Base-by-base conservation (phyloP, 2,113 vertebrate genomes). In the Serinus canaria region DNA sequence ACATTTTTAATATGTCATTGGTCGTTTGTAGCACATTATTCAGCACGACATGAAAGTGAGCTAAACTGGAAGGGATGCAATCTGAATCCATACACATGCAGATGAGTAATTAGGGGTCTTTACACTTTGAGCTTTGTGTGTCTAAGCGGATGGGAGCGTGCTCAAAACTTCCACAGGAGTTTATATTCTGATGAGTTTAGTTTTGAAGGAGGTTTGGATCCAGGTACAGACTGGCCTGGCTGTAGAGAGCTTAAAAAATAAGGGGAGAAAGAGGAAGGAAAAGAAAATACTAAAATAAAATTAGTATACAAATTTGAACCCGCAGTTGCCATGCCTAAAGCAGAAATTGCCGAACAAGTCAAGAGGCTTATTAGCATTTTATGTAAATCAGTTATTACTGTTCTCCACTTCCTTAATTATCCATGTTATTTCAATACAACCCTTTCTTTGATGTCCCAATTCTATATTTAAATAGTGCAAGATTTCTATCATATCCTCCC, bases 331-430 rank as follows among this genome's bases (percentile, higher is more conserved):
- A 86, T 97, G 97, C 97, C 98, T 95, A 97, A 98, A 98, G 98
- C 97, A 97, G 97, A 97, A 98, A 98, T 97, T 98, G 97, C 98
- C 98, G 96, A 98, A 98, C 98, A 98, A 98, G 98, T 98, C 99
- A 97, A 98, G 98, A 98, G 98, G 98, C 99, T 99, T 98, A 99
- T 99, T 99, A 99, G 98, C 98, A 98, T 99, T 98, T 98, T 99
- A 99, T 99, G 99, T 98, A 99, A 99, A 99, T 99, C 97, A 98
- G 98, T 98, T 99, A 99, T 99, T 99, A 98, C 98, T 98, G 98
- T 98, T 99, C 98, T 99, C 98, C 98, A 98, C 98, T 99, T 98
- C 98, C 98, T 99, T 99, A 99, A 99, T 99, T 99, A 99, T 99
- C 99, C 99, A 98, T 99, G 99, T 99, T 99, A 99, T 99, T 99